Evolutionary conservation across 2,113 vertebrate genomes (phyloP).

Genomic region (western clawed frog (Xenopus tropicalis)): UCB_Xtro_10.0 CM004451.2:87835501-87836000

Average conservation of each 20-base stretch:
- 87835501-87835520: too few species aligned
- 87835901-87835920: not conserved
- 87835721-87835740: not conserved
- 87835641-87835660: slow-evolving; percentile 5
- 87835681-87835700: not conserved
- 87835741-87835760: not conserved
- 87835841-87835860: not conserved
- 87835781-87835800: not conserved
- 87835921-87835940: slow-evolving; percentile 28
- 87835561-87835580: not conserved
- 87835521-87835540: too few species aligned
- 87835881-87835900: slow-evolving; percentile 19
- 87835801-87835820: slow-evolving; percentile 1
- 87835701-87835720: not conserved
- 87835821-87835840: slow-evolving; percentile 1
- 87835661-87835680: not conserved
- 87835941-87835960: slow-evolving; percentile 2
- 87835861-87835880: not conserved
- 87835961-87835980: not conserved
- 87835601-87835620: not conserved
- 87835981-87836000: not conserved
- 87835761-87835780: not conserved
- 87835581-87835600: not conserved
- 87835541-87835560: not conserved
- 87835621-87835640: slow-evolving; percentile 4